A percentile compares a stretch with the other conserved stretches of the same genome.
Evolutionary conservation across 2,888 invertebrate species (phyloP).

Genomic region (Sisyra nigra): DNA sequence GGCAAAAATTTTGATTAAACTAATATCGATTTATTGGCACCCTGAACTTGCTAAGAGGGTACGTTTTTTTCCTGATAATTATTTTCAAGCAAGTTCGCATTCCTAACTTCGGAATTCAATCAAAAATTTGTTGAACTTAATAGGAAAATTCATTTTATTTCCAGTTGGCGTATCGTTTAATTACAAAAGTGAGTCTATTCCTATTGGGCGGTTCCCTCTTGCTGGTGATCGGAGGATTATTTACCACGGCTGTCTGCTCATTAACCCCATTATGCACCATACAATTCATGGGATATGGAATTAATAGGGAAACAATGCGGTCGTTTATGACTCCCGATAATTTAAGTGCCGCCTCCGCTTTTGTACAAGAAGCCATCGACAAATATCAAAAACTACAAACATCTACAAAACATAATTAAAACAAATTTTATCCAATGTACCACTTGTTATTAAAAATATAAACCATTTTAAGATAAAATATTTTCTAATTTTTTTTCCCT

Average conservation of each 20-base stretch:
- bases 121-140: no score
- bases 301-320: conserved; percentile 33
- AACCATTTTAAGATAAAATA: no score
- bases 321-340: conserved; percentile 39
- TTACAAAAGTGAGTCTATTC: conserved; percentile 29
- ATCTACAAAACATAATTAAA: no score
- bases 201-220: conserved; percentile 27
- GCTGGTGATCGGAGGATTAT: conserved; percentile 33
- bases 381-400: conserved; percentile 30
- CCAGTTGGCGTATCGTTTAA: conserved; percentile 18
- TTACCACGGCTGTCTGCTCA: conserved; percentile 40
- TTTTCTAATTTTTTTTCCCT: no score
- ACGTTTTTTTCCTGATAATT: conserved; percentile 3
- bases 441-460: no score
- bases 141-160: conserved; percentile 9
- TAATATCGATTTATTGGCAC: conserved; percentile 5
- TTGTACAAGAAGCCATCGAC: conserved; percentile 43
- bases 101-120: neutral
- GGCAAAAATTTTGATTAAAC: conserved; percentile 8
- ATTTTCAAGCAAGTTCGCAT: neutral
- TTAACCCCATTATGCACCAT: conserved; percentile 45
- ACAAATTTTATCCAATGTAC: no score
- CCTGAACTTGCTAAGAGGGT: conserved; percentile 5
- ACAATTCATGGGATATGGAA: conserved; percentile 28
- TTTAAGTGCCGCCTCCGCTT: conserved; percentile 37